Conservation (phyloP, 2,113 vertebrate genomes). For the Myotis brandtii region DNA sequence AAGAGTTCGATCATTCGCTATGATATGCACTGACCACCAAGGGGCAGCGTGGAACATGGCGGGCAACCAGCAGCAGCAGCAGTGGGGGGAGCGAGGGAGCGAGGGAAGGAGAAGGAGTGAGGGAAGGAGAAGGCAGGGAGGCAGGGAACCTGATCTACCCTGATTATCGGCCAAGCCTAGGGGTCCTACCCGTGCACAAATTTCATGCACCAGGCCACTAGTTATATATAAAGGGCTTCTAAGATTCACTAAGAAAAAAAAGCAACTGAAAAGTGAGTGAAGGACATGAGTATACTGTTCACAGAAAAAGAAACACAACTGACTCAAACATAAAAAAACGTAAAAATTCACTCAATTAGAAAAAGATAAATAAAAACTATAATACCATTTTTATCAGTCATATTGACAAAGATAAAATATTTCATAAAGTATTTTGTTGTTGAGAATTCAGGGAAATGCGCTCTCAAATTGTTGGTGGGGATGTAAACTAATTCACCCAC, state of each 20-base stretch:
- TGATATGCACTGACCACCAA: no score
- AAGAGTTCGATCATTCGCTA: no score
- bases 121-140: no score
- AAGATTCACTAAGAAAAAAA: background rate
- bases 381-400: background rate
- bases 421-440: background rate
- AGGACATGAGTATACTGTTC: background rate
- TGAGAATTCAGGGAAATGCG: background rate
- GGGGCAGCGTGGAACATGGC: no score
- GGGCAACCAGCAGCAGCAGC: no score
- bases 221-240: background rate
- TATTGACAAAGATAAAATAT: background rate
- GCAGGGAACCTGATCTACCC: no score
- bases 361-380: slow-evolving; percentile 27
- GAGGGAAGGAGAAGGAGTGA: no score
- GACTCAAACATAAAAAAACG: background rate
- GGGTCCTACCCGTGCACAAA: no score
- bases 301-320: background rate
- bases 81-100: no score
- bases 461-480: background rate
- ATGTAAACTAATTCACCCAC: background rate
- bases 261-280: background rate
- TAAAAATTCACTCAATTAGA: slow-evolving; percentile 10
- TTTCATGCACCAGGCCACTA: no score
- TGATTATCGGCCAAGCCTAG: no score